Evolutionary conservation across 2,888 invertebrate species (phyloP).

Genomic region (Cartodere bifasciata): DNA sequence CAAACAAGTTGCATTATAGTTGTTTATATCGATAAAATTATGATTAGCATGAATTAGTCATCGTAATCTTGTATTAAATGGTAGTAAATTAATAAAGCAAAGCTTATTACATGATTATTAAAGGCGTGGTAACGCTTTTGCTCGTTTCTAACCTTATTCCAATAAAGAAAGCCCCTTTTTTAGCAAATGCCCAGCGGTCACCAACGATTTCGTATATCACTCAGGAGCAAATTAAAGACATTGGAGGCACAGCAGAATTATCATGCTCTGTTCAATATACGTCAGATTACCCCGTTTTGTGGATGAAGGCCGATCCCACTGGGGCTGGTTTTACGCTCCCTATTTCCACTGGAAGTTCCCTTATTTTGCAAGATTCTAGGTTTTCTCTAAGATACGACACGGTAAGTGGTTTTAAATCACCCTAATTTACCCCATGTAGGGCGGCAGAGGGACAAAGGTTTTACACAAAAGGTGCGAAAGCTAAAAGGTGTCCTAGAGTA

Average conservation of each 20-base stretch:
- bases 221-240: slow-evolving; percentile 84
- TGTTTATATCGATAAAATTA: no score
- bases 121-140: not conserved
- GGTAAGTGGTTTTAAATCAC: no score
- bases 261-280: slow-evolving; percentile 84
- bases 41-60: no score
- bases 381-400: slow-evolving; percentile 69
- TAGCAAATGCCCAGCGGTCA: slow-evolving; percentile 55
- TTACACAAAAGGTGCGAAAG: no score
- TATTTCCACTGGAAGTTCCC: slow-evolving; percentile 68
- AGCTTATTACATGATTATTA: slow-evolving; percentile 1
- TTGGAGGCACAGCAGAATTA: slow-evolving; percentile 78
- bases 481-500: no score
- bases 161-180: slow-evolving; percentile 20
- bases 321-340: slow-evolving; percentile 68
- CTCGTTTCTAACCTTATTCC: not conserved
- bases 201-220: slow-evolving; percentile 86
- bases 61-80: not conserved
- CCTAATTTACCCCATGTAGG: no score
- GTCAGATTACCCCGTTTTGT: slow-evolving; percentile 75
- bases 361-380: slow-evolving; percentile 74
- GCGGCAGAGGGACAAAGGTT: no score
- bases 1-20: no score
- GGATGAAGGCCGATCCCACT: slow-evolving; percentile 53
- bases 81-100: not conserved